Conservation (phyloP, 1,140 invertebrate genomes). For the Aphelinus certus region DNA sequence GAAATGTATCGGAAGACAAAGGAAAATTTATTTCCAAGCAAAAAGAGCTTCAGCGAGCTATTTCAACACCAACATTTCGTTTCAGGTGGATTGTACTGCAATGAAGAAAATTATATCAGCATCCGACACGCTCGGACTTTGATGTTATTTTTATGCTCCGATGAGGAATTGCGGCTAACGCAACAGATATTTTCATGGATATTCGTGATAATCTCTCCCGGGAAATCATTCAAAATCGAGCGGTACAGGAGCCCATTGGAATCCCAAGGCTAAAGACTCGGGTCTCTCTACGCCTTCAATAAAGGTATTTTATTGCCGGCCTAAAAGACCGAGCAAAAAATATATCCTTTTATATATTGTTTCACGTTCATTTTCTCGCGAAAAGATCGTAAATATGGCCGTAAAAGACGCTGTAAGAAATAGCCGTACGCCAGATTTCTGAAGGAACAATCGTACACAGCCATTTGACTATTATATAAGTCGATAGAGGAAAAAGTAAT, state of each 20-base stretch:
- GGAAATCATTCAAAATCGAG: slow-evolving; percentile 22
- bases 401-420: slow-evolving; percentile 31
- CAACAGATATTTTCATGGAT: no score
- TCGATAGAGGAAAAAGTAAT: background rate
- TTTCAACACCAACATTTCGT: no score
- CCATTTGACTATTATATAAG: slow-evolving; percentile 6
- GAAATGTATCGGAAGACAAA: no score
- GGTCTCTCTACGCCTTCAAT: background rate
- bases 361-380: slow-evolving; percentile 33
- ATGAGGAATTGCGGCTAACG: no score
- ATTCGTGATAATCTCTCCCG: background rate
- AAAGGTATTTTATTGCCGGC: slow-evolving; percentile 20
- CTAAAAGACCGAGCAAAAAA: slow-evolving; percentile 2
- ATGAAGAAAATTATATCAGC: no score
- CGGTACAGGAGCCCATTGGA: background rate
- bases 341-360: slow-evolving; percentile 12
- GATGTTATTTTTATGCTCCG: no score
- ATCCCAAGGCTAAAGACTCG: background rate
- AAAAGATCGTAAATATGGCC: slow-evolving; percentile 31
- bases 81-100: no score
- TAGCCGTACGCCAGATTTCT: background rate
- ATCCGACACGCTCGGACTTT: no score
- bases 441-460: background rate
- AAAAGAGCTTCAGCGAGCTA: no score
- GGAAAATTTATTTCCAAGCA: no score